Conservation (phyloP, 1,140 invertebrate genomes). For the Aphidius ervi region DNA sequence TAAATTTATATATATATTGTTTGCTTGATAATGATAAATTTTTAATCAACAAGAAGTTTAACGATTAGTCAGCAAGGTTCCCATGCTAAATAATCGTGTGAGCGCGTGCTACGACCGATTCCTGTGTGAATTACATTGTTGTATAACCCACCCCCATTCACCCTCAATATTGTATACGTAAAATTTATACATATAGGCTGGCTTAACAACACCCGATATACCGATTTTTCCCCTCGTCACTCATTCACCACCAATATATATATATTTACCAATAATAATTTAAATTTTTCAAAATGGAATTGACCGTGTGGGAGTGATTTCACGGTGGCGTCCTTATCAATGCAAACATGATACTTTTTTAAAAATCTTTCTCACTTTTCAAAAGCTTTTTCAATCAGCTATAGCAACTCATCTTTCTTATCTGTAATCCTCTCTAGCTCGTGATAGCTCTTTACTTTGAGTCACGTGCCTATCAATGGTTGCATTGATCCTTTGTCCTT, state of each 20-base stretch:
- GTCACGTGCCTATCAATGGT: constrained; percentile 8
- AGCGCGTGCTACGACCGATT: constrained; percentile 45
- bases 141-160: constrained; percentile 23
- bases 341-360: constrained; percentile 17
- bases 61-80: constrained; percentile 48
- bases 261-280: constrained; percentile 8
- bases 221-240: constrained; percentile 3
- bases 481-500: constrained; percentile 1
- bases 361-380: neutral
- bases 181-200: too few relatives aligned
- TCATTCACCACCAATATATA: neutral
- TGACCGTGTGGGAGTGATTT: constrained; percentile 37
- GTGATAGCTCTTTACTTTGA: neutral
- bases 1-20: neutral
- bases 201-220: neutral
- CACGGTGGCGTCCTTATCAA: constrained; percentile 39
- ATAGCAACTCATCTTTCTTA: neutral
- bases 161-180: constrained; percentile 20
- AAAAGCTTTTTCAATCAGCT: neutral
- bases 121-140: constrained; percentile 49
- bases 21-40: neutral
- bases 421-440: neutral
- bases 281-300: constrained; percentile 18
- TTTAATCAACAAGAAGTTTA: constrained; percentile 28
- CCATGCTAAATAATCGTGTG: constrained; percentile 46